Conservation (phyloP, 1,140 invertebrate species). For the Watersipora subatra region DNA sequence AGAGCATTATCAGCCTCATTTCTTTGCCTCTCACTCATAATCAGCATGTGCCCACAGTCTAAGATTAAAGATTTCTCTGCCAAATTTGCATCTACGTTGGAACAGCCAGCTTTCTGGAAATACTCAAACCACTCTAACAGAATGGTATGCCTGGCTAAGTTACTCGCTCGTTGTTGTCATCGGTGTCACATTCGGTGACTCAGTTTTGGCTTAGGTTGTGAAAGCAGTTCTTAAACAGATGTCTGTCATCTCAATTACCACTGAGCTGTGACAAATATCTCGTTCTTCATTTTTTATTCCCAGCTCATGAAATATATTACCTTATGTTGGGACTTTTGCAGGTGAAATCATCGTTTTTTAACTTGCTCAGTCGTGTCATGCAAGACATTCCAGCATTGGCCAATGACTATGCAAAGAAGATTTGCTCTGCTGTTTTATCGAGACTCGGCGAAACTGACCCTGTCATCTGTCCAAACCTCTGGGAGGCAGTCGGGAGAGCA, state of each 20-base stretch:
- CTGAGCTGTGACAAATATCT: too few relatives aligned
- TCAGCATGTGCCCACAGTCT: constrained; percentile 18
- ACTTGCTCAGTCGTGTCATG: constrained; percentile 50
- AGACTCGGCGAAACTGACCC: constrained; percentile 59
- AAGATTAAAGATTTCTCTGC: constrained; percentile 13
- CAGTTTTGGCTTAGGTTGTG: too few relatives aligned
- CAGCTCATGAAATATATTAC: too few relatives aligned
- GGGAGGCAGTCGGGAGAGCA: constrained; percentile 48
- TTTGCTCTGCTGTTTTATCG: constrained; percentile 49
- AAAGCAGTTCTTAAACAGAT: too few relatives aligned
- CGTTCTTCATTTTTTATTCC: too few relatives aligned
- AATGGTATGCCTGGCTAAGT: constrained; percentile 5
- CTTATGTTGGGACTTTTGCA: too few relatives aligned
- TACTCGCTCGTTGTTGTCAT: too few relatives aligned
- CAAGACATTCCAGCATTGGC: constrained; percentile 30
- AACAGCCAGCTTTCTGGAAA: constrained; percentile 59
- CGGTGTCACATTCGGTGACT: too few relatives aligned
- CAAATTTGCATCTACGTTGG: constrained; percentile 34
- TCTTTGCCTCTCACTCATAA: constrained; percentile 49
- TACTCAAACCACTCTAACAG: constrained; percentile 35
- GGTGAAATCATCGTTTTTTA: constrained; percentile 52
- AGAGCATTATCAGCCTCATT: constrained; percentile 54
- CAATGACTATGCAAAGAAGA: constrained; percentile 44
- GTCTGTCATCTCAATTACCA: too few relatives aligned
- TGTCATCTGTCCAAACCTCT: constrained; percentile 50